Evolutionary conservation across 1,140 invertebrate species (phyloP).

Genomic region (Ceratitis capitata): DNA sequence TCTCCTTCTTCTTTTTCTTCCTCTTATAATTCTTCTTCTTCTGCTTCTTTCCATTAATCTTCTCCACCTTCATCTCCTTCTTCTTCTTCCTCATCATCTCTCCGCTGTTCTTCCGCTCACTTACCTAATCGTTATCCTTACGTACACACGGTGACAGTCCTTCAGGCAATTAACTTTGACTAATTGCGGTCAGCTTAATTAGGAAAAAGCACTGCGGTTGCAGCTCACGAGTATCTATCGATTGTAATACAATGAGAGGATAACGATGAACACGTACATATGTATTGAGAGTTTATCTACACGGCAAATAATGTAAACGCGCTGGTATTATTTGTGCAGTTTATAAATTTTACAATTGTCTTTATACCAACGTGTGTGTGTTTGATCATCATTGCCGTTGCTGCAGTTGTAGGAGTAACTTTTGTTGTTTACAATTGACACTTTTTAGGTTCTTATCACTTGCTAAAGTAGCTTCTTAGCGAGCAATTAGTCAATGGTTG

Average conservation of each 20-base stretch:
- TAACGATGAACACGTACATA: background rate
- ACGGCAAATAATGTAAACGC: background rate
- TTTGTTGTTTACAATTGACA: slow-evolving; percentile 8
- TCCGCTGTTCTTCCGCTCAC: background rate
- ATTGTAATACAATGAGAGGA: background rate
- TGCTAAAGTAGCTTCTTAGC: background rate
- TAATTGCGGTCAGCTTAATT: slow-evolving; percentile 29
- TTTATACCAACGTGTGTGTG: background rate
- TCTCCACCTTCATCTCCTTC: too few relatives aligned
- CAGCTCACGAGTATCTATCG: too few relatives aligned
- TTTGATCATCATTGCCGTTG: background rate
- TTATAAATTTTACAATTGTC: too few relatives aligned
- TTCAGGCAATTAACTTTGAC: slow-evolving; percentile 22
- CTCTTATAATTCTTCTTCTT: too few relatives aligned
- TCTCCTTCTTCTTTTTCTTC: too few relatives aligned
- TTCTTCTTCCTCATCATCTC: too few relatives aligned
- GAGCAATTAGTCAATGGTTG: background rate
- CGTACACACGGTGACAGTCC: background rate
- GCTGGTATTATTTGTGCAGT: background rate
- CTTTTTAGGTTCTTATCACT: slow-evolving; percentile 13
- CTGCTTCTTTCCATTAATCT: too few relatives aligned
- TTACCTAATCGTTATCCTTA: background rate
- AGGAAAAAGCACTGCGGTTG: background rate
- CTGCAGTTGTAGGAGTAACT: background rate
- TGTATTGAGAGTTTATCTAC: background rate